Evolutionary conservation across 1,140 invertebrate species (phyloP).

Genomic region (Cydia pomonella): DNA sequence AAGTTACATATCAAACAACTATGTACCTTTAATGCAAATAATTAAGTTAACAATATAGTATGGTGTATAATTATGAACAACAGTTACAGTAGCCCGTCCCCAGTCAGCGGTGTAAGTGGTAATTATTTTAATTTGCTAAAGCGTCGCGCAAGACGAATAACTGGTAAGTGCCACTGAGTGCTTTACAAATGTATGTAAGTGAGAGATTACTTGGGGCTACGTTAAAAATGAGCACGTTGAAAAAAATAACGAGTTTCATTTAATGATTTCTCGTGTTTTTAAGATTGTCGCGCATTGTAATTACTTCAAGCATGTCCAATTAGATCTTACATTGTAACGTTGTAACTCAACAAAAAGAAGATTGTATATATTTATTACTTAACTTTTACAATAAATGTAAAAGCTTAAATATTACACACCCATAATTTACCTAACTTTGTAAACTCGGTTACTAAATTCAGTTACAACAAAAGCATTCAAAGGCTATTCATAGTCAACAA

Average conservation of each 20-base stretch:
- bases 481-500: no score
- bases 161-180: constrained; percentile 16
- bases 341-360: background rate
- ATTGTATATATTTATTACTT: background rate
- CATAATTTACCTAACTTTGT: no score
- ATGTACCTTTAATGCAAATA: constrained; percentile 6
- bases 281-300: background rate
- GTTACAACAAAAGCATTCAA: no score
- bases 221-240: background rate
- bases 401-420: no score
- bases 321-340: background rate
- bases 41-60: constrained; percentile 15
- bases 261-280: constrained; percentile 17
- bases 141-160: constrained; percentile 10
- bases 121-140: constrained; percentile 18
- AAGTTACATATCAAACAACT: constrained; percentile 11
- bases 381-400: no score
- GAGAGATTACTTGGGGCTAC: constrained; percentile 9
- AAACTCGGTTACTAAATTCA: no score
- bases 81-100: constrained; percentile 13
- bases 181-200: constrained; percentile 17
- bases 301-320: background rate
- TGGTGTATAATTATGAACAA: constrained; percentile 9
- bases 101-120: constrained; percentile 18
- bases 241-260: constrained; percentile 14